Base-by-base conservation (phyloP, 2,797 vertebrate species). In the Myotis myotis region DNA sequence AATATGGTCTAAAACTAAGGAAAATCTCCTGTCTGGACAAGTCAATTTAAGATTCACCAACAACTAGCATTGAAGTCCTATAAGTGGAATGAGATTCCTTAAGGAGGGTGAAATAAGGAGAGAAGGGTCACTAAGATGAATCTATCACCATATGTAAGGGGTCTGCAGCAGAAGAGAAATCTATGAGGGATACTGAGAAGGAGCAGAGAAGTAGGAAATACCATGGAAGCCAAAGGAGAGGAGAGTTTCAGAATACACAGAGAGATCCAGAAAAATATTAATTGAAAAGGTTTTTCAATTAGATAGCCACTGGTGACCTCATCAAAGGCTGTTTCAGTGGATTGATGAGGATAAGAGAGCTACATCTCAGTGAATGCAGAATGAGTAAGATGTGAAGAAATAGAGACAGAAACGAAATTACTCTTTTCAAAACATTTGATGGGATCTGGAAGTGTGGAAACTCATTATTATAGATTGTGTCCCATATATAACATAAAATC, bases 401-500 rank as follows among this genome's bases (percentile, higher is more conserved):
- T 36, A 64, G 64, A 74, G 9, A 84, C 11, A 88, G 49, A 83
- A 92, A 13, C 33, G 19, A 90, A 85, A 80, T 49, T 84, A 64
- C 38, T 92, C 30, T 71, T 81, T 91, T 76, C 12, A 75, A 87
- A 71, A 93, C 80, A 33, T 82, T 75, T 86, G 55, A 25, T 64
- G 81, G 12, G 0, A 17, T 68, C 60, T 91, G 53, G 6, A 12
- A 78, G 12, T 8, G 20, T 92, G 30, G 87, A 94, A 86, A 84
- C 4, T 62, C 53, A 60, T 41, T 79, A 49, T 75, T 81, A 74
- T 13, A 94, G 81, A 66, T 72, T 70, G n/a, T 82, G 47, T 71
- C 49, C 55, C 20, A 60, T 41, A 53, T 60, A 20, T 72, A 78
- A 78, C 71, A 86, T 78, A 91, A 96, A 91, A 91, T 72, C 74